Evolutionary conservation across 2,888 invertebrate species (phyloP), one percentile per base, ranked within the genome.

Genomic region (Myopa testacea): DNA sequence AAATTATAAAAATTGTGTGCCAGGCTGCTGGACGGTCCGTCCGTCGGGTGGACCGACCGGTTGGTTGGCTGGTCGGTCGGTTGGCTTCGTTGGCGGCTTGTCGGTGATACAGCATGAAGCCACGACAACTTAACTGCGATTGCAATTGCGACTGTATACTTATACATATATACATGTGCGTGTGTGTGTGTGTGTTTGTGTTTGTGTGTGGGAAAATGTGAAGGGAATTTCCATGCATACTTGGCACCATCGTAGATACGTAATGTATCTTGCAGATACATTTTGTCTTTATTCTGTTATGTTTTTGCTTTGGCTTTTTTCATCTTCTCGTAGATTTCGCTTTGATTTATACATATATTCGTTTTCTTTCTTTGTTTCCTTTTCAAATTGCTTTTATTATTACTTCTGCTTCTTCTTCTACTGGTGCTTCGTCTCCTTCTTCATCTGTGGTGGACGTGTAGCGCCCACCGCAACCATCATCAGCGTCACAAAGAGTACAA

Each of bases 231-330:
- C 82, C 76, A 79, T 78, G 63, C 70, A 60, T 72, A 76, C 68
- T 67, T 76, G 60, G 65, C 68, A 76, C 52, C 72, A 8, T 58
- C 55, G 84, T 50, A 3, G 50, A 14, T 82, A 81, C 83, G 83
- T 83, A 84, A 83, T 84, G 84, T 85, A 84, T 85, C 83, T 85
- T 82, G 82, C 84, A 82, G 85, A 83, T 83, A 83, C 82, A 52
- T 67, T 68, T 67, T 68, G 77, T 69, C 72, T 71, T 58, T 78
- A n/a, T 26, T 26, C 26, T 69, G 52, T 69, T 76, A 14, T 58
- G 26, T 58, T 76, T 26, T 69, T 38, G 26, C 38, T 55, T 73
- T 26, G 26, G 16, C 26, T 45, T 70, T 78, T 68, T 69, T 37
- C 26, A 45, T 74, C 63, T 71, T 34, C 40, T 62, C 26, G 38